Base-by-base conservation (phyloP, 2,888 invertebrate species). In the Lepetodrilus schrolli region DNA sequence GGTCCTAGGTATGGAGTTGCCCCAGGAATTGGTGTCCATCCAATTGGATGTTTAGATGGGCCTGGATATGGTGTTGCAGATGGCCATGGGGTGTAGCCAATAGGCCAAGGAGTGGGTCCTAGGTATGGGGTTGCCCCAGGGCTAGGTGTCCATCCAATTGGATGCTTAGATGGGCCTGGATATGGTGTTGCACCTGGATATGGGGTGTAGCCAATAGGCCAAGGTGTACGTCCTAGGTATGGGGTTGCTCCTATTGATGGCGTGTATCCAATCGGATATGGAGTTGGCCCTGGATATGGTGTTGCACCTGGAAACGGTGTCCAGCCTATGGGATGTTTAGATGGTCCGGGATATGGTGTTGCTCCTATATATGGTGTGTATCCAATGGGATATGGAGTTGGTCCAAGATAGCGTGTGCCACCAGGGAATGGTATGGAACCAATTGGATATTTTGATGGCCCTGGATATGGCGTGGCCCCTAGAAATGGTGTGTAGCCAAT, bases 171-270 rank as follows among this genome's bases (percentile, higher is more conserved):
- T 30, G 49, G 50, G 30, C 47, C 66, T 50, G 20, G 68, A 47
- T 7, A 75, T 77, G 66, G 78, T 36, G 49, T 66, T 49, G 26
- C 49, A 5, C 73, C 74, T 8, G 77, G 72, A 10, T 65, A 70
- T 8, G 78, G 74, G 4, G 78, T 48, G 13, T 80, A 74, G 17
- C 72, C 58, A 10, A 78, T 78, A 7, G 76, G 75, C 13, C 75
- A 74, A 26, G 66, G 37, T 3, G 66, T 36, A 1, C 36, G 66
- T 36, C 36, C 66, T 3, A 66, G 66, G 66, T 34, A 34, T 34
- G 66, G 66, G 3, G 66, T 66, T 34, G 30, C 34, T 3, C 65
- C 65, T 13, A 34, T 26, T 7, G 4, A 4, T 65, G 65, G 30
- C 4, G 50, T 50, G 50, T 50, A 20, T 4, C 50, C 50, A 50